Evolutionary conservation across 1,140 invertebrate genomes (phyloP), one percentile per base, ranked within the genome.

Genomic region (Zaprionus capensis): DNA sequence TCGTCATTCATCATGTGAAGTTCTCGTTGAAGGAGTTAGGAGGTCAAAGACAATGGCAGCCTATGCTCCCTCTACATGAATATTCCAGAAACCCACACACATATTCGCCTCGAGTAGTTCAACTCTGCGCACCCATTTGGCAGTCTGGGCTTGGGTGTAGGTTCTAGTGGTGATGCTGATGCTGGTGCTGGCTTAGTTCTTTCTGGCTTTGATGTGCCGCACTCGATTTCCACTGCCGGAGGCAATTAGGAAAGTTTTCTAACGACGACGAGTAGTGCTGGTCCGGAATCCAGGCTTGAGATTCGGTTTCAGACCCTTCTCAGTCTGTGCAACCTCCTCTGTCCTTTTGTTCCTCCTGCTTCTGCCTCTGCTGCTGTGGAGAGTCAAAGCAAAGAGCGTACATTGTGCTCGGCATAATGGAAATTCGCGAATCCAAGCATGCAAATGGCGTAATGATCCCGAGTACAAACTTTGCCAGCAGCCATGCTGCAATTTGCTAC

Each of bases 241-340:
- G 65, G 75, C 78, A 72, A 80, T 80, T 80, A 78, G 64, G 12
- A 66, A 72, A 79, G 24, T 71, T 72, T 63, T 63, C 49, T 71
- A 62, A 65, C 44, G 68, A 24, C 34, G 62, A 71, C 3, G 31
- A 3, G 31, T 34, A 4, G 36, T 66, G 69, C 36, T 44, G 34
- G 65, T 6, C 34, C 63, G 22, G 53, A 24, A 51, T 67, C 44
- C 26, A 17, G 34, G 34, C 61, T 34, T 36, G 4, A 56, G 61
- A 68, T 38, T 68, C 31, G 11, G 55, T 26, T 72, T 53, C 28
- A 44, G 44, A 11, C 64, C 49, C n/a, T 34, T 11, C 31, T 34
- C 31, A 34, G 28, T 9, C 9, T 49, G 28, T n/a, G n/a, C 7
- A 2, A 9, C 15, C 31, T 34, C 3, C 9, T 34, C 31, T 34